Conservation (phyloP, 2,797 vertebrate genomes). For the Acipenser ruthenus region DNA sequence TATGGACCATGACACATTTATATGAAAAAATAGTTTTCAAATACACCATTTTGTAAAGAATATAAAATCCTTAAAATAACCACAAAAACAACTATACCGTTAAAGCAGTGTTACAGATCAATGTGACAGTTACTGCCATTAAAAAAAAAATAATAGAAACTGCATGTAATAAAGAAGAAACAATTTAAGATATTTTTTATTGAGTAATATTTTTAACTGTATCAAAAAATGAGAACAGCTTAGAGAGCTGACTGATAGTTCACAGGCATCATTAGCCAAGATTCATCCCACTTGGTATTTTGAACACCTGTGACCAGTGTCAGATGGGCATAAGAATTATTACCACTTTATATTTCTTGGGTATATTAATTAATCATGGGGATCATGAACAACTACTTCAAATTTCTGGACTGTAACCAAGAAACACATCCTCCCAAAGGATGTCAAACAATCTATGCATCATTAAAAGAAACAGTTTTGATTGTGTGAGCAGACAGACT, state of each 20-base stretch:
- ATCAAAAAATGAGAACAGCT: too few species aligned
- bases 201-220: too few species aligned
- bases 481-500: conserved; percentile 37
- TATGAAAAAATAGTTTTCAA: too few species aligned
- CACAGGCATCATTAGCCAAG: conserved; percentile 65
- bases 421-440: conserved; percentile 48
- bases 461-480: conserved; percentile 48
- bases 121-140: too few species aligned
- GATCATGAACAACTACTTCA: conserved; percentile 56
- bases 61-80: too few species aligned
- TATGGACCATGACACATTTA: neutral
- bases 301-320: conserved; percentile 60
- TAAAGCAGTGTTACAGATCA: too few species aligned
- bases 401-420: conserved; percentile 59
- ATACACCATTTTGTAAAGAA: too few species aligned
- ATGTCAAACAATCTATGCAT: conserved; percentile 43
- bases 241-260: conserved; percentile 46
- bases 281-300: conserved; percentile 62
- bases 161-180: too few species aligned
- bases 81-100: too few species aligned
- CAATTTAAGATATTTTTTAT: too few species aligned
- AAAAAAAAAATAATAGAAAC: too few species aligned
- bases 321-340: conserved; percentile 57
- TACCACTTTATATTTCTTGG: conserved; percentile 54
- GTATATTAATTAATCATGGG: conserved; percentile 62